Base-by-base conservation (phyloP, 2,797 vertebrate species). In the Limosa lapponica region DNA sequence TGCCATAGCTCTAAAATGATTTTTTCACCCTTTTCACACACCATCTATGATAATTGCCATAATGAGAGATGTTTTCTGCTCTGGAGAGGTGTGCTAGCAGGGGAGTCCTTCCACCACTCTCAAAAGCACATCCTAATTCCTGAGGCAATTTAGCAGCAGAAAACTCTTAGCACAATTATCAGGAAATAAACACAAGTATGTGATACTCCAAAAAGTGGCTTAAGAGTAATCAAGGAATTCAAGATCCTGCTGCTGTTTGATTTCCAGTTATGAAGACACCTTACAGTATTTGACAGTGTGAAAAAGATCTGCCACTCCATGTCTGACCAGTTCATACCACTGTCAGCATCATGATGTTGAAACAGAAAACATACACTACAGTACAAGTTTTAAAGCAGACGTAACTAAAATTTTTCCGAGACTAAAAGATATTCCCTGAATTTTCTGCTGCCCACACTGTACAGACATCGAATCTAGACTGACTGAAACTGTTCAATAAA, bases 321-420 rank as follows among this genome's bases (percentile, higher is more conserved):
- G 20, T 43, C 24, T 66, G 64, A 30, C 66, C 86, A 24, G 13
- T 32, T 62, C 3, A 1, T 36, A 16, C 11, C 49, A 14, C 30
- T 25, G 8, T 30, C 80, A 61, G 24, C 57, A 6, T 15, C 0
- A 0, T 10, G 19, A 27, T 2, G 0, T 18, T 37, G 55, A 36
- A 65, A 58, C 19, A 16, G 10, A 52, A 72, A 74, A 20, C 32
- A 6, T 8, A 6, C 1, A 9, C 14, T 39, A 13, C 36, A 61
- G 8, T 5, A 22, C 0, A 6, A 71, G 6, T 36, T 88, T 67
- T 43, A 74, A 78, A 78, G 51, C 19, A 84, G 36, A 34, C 6
- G 3, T 6, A 69, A 65, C 8, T 49, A 22, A 71, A 54, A 44
- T 19, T 64, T 30, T 36, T 32, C 30, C 0, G 0, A 70, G 28